Base-by-base conservation (phyloP, 2,113 vertebrate species). In the Laticauda laticaudata region DNA sequence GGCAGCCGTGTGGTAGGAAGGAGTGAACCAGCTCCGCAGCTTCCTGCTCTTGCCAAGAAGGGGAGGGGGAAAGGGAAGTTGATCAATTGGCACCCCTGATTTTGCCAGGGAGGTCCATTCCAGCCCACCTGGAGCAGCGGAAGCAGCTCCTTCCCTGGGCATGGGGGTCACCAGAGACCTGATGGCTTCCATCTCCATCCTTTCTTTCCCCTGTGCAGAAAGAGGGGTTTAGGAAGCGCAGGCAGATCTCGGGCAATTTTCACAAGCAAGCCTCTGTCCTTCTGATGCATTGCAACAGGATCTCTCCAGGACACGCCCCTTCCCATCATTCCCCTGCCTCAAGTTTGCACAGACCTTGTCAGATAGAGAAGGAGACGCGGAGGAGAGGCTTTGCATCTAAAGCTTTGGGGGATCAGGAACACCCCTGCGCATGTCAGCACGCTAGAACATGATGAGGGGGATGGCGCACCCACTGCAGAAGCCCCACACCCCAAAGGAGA, bases 241-340 rank as follows among this genome's bases (percentile, higher is more conserved):
- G 85, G 81, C 64, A 43, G 29, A 26, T 34, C 24, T 59, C 43
- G 23, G 75, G 56, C 57, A 45, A n/a, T 5, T 5, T 92, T 1
- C 29, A 43, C 0, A 53, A 23, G 3, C 23, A 29, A 86, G 93
- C 21, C 91, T 0, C 0, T 85, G 91, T 88, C 88, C 88, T 91
- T 88, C 88, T 14, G 95, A 95, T 96, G 96, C 86, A 0, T 91
- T 93, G 95, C 91, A 18, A 95, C 90, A 6, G 86, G 39, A 34
- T 94, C 95, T 96, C 94, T 91, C 24, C 26, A 93, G 90, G 97
- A 95, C 96, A 96, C 97, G 93, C 96, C 96, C 96, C 96, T 96
- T 97, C 96, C 96, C 96, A 96, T 94, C 95, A 94, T 97, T 93
- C 96, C 53, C 59, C 64, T n/a, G 45, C 34, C 59, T 92, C 96